phyloP scores from a whole-genome alignment of 2,113 vertebrate species.

The Acanthochromis polyacanthus region DNA sequence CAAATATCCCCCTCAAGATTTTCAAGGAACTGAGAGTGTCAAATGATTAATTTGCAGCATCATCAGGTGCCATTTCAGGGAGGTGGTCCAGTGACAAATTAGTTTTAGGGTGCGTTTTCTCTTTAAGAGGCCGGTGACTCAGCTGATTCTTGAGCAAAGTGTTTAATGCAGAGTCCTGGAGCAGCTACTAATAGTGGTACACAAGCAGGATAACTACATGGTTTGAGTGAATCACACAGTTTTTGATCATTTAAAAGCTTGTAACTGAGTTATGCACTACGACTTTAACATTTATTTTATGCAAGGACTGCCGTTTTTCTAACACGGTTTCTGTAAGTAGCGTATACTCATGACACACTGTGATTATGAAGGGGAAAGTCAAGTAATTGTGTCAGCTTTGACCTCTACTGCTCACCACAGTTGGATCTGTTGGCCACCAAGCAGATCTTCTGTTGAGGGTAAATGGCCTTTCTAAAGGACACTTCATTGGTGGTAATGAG shows the following conservation, averaged over 20 bases:
- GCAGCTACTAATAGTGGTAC: slow-evolving; percentile 7
- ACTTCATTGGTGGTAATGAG: slow-evolving; percentile 6
- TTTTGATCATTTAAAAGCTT: slow-evolving; percentile 4
- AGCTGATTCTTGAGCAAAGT: slow-evolving; percentile 17
- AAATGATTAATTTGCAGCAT: slow-evolving; percentile 31
- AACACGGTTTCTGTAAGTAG: slow-evolving; percentile 10
- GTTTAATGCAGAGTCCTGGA: slow-evolving; percentile 11
- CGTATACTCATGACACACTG: slow-evolving; percentile 12
- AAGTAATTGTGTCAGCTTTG: slow-evolving; percentile 10
- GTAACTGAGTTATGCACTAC: slow-evolving; percentile 11
- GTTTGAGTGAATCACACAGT: not conserved
- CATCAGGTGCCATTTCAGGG: slow-evolving; percentile 38
- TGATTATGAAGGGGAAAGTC: slow-evolving; percentile 41
- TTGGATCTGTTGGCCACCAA: slow-evolving; percentile 21
- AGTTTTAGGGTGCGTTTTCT: not conserved
- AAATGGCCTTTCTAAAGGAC: slow-evolving; percentile 17
- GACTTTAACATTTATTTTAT: slow-evolving; percentile 20
- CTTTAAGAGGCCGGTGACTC: slow-evolving; percentile 40
- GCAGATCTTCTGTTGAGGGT: slow-evolving; percentile 16
- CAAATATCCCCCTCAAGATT: not conserved
- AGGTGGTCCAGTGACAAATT: slow-evolving; percentile 35
- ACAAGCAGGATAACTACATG: not conserved
- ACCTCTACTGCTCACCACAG: slow-evolving; percentile 14
- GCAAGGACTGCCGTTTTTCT: not conserved
- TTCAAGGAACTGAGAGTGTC: slow-evolving; percentile 11